Percentiles rank a stretch among this genome's conserved stretches.
Conservation (phyloP, 1,140 invertebrate species). For the Macrosteles quadrilineatus region DNA sequence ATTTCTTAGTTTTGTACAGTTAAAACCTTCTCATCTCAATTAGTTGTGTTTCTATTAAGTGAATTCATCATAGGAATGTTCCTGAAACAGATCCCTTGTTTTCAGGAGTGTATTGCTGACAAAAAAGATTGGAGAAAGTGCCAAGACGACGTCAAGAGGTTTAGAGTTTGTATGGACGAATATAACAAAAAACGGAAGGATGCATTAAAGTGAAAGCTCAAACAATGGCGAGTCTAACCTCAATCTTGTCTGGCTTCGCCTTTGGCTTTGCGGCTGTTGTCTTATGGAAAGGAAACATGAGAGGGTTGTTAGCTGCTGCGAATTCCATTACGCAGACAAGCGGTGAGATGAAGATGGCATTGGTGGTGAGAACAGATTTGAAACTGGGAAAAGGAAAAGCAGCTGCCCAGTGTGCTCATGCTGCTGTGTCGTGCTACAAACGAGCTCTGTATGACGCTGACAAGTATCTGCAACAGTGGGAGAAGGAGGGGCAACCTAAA, state of each 20-base stretch:
- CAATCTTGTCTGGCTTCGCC: constrained; percentile 12
- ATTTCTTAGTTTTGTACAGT: too few relatives aligned
- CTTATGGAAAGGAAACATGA: not conserved
- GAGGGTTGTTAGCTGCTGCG: not conserved
- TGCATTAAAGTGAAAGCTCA: constrained; percentile 13
- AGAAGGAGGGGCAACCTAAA: constrained; percentile 77
- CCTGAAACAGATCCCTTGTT: constrained; percentile 43
- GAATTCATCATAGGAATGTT: not conserved
- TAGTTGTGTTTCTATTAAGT: too few relatives aligned
- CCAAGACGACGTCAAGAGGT: constrained; percentile 75
- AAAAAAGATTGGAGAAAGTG: constrained; percentile 89
- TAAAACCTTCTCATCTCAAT: too few relatives aligned
- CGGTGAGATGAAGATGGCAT: constrained; percentile 65
- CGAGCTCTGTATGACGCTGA: constrained; percentile 63
- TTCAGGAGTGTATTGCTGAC: constrained; percentile 85
- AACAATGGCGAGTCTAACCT: constrained; percentile 2
- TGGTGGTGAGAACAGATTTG: constrained; percentile 86
- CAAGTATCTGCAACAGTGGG: constrained; percentile 70
- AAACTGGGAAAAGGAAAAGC: constrained; percentile 96
- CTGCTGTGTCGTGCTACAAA: constrained; percentile 77
- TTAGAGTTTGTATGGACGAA: constrained; percentile 73
- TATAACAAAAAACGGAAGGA: constrained; percentile 48
- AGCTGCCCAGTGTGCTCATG: constrained; percentile 90
- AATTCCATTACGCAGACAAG: not conserved
- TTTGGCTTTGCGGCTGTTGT: not conserved